A percentile compares a stretch with the other conserved stretches of the same genome.
Evolutionary conservation across 2,888 invertebrate genomes (phyloP).

Genomic region (Muscina levida): DNA sequence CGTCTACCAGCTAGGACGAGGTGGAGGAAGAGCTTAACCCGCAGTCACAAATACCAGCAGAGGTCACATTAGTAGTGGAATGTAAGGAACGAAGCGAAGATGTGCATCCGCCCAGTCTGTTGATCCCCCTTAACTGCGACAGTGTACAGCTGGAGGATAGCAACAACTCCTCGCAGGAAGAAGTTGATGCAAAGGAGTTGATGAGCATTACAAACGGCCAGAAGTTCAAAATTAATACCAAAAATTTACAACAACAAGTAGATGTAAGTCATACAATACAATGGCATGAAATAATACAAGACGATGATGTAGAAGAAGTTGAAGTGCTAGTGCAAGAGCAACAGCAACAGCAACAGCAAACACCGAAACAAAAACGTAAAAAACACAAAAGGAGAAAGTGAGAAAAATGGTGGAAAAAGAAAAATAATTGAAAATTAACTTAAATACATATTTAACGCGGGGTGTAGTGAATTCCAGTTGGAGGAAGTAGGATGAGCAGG

Average conservation of each 20-base stretch:
- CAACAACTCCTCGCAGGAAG: too few species aligned
- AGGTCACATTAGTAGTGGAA: neutral
- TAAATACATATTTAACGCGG: too few species aligned
- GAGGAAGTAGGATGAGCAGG: too few species aligned
- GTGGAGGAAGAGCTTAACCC: conserved; percentile 47
- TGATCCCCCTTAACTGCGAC: conserved; percentile 57
- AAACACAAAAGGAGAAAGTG: conserved; percentile 13
- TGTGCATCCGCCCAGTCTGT: conserved; percentile 36
- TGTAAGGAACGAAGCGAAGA: too few species aligned
- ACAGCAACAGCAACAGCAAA: too few species aligned
- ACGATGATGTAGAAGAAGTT: conserved; percentile 45
- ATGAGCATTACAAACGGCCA: conserved; percentile 51
- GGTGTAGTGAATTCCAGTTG: too few species aligned
- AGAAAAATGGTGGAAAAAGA: too few species aligned
- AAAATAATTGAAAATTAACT: too few species aligned
- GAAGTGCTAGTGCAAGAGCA: conserved; percentile 8
- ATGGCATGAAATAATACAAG: conserved; percentile 60
- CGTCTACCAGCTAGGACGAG: conserved; percentile 76
- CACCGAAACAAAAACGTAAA: conserved; percentile 42
- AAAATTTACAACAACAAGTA: conserved; percentile 28
- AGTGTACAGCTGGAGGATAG: conserved; percentile 56
- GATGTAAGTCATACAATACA: conserved; percentile 60
- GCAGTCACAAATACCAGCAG: conserved; percentile 21
- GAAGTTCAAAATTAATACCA: conserved; percentile 61
- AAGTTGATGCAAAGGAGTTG: conserved; percentile 13